Evolutionary conservation across 2,113 vertebrate species (phyloP).

Genomic region (Cygnus atratus): DNA sequence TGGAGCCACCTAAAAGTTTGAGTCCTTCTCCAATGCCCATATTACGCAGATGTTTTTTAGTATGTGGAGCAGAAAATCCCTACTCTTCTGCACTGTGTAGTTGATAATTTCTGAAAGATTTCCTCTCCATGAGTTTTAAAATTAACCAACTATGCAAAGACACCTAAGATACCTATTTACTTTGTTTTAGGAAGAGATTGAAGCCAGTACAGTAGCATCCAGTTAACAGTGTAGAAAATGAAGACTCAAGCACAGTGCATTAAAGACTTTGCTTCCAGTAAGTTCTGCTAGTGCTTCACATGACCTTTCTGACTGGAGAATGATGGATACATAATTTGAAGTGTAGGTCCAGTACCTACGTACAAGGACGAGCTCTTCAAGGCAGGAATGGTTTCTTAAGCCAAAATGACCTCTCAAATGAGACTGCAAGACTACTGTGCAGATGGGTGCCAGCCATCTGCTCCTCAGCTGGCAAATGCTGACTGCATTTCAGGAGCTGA

Average conservation of each 20-base stretch:
- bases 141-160: background rate
- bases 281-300: background rate
- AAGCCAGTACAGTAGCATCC: background rate
- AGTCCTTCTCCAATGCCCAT: background rate
- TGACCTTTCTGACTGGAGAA: background rate
- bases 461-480: constrained; percentile 24
- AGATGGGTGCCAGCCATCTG: constrained; percentile 36
- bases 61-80: background rate
- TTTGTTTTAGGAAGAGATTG: background rate
- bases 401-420: background rate
- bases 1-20: background rate
- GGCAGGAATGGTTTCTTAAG: background rate
- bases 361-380: background rate
- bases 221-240: background rate
- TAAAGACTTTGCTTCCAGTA: background rate
- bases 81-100: background rate
- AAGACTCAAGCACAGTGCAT: background rate
- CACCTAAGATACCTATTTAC: background rate
- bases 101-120: constrained; percentile 15
- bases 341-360: background rate
- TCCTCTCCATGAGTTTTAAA: background rate
- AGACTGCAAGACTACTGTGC: background rate
- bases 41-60: background rate
- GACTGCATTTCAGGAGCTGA: background rate
- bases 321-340: background rate